Base-by-base conservation (phyloP, 2,888 invertebrate species). In the Mechanitis messenoides region DNA sequence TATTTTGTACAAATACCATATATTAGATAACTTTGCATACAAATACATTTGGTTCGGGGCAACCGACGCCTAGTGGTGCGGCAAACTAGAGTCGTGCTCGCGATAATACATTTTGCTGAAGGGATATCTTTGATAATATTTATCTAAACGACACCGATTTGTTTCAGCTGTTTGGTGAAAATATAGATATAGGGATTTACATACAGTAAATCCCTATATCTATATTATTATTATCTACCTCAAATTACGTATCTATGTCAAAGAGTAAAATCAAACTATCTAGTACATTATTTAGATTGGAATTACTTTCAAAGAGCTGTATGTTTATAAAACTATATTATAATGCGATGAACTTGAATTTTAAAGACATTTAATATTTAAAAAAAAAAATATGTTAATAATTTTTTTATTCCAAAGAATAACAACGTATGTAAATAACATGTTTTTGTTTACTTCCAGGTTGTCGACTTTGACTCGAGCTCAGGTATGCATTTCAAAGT, bases 21-120 rank as follows among this genome's bases (percentile, higher is more conserved):
- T 50, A 50, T 50, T 50, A 50, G 50, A 9, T 50, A 31, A 50
- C 31, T 50, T 50, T 50, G 50, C 50, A 50, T 50, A 31, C 31
- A 61, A 60, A 61, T 60, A 63, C 55, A 42, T 42, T 63, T 58
- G 63, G 68, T 67, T 72, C 69, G 68, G 73, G 69, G 62, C 42
- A 68, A 64, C 63, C 62, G 60, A 55, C 68, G 73, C 67, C 69
- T 70, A 74, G 66, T 74, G 71, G 67, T 71, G 73, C 75, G 73
- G 71, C 64, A 72, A 77, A 74, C 73, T 70, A 70, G 69, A 61
- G 54, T 63, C 62, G 60, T 67, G 64, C 63, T 64, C 63, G 72
- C 71, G 74, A 72, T 70, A 72, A 79, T 76, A 77, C 75, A 79
- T 80, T 75, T 77, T 65, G 66, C 68, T 68, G 72, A 74, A 75